Evolutionary conservation across 2,888 invertebrate species (phyloP).

Genomic region (Thymelicus acteon): DNA sequence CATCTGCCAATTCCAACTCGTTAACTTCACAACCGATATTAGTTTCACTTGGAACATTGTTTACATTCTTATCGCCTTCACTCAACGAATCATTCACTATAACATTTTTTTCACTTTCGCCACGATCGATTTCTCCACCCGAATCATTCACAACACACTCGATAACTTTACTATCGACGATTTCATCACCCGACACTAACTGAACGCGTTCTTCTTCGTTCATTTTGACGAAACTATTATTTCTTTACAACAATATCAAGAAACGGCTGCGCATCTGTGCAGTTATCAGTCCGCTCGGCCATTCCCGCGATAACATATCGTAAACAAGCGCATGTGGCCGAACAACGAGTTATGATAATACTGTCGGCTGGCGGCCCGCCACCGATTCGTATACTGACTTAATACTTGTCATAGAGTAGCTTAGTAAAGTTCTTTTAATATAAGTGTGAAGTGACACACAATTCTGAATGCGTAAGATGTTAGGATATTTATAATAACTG

Average conservation of each 20-base stretch:
- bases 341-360: constrained; percentile 48
- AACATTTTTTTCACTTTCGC: constrained; percentile 14
- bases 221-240: constrained; percentile 52
- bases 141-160: constrained; percentile 1
- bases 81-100: too few relatives aligned
- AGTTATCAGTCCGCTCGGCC: constrained; percentile 53
- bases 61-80: constrained; percentile 27
- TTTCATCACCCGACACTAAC: constrained; percentile 33
- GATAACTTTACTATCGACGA: background rate
- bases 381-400: constrained; percentile 58
- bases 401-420: constrained; percentile 52
- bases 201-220: constrained; percentile 60
- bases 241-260: constrained; percentile 17
- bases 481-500: too few relatives aligned
- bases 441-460: too few relatives aligned
- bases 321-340: constrained; percentile 46
- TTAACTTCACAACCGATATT: constrained; percentile 31
- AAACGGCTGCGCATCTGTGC: constrained; percentile 37
- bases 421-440: too few relatives aligned
- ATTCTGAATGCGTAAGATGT: too few relatives aligned
- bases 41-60: constrained; percentile 34
- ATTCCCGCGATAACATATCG: constrained; percentile 57
- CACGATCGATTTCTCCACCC: constrained; percentile 18
- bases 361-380: constrained; percentile 51
- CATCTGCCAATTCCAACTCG: constrained; percentile 17